Evolutionary conservation across 2,113 vertebrate genomes (phyloP).

Genomic region (Ranitomeya variabilis): DNA sequence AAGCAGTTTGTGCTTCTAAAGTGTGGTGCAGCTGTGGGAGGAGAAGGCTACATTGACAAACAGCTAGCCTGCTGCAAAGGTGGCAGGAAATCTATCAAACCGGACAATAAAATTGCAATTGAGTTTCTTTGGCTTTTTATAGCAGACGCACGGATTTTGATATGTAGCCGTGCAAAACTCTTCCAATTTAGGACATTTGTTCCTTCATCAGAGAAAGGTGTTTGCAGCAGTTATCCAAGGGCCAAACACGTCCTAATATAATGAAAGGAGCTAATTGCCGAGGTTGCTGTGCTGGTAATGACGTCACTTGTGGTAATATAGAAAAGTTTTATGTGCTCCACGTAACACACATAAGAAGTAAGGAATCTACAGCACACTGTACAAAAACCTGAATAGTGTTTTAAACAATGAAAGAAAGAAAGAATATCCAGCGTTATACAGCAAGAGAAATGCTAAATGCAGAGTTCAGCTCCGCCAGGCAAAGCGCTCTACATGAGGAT

Average conservation of each 20-base stretch:
- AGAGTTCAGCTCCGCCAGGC: background rate
- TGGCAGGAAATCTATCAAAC: constrained; percentile 99
- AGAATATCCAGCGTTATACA: background rate
- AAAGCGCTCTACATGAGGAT: background rate
- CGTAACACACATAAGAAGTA: background rate
- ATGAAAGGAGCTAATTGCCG: constrained; percentile 28
- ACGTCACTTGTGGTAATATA: too few relatives aligned
- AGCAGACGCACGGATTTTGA: constrained; percentile 93
- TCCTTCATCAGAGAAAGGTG: constrained; percentile 70
- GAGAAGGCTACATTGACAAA: constrained; percentile 96
- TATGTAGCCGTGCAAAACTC: constrained; percentile 79
- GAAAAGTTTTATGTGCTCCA: background rate
- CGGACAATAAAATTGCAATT: constrained; percentile 99
- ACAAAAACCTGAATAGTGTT: background rate
- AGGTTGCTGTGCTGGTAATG: background rate
- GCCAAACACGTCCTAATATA: background rate
- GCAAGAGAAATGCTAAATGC: background rate
- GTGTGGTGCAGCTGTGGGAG: constrained; percentile 81
- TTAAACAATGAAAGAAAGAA: background rate
- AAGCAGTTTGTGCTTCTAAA: constrained; percentile 68
- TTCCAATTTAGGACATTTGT: constrained; percentile 76
- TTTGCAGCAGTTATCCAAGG: constrained; percentile 69
- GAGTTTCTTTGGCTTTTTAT: constrained; percentile 98
- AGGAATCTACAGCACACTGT: background rate
- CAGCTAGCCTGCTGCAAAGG: constrained; percentile 92